phyloP scores from a whole-genome alignment of 92 coral and sea anemone genomes.

The Porites lobata region DNA sequence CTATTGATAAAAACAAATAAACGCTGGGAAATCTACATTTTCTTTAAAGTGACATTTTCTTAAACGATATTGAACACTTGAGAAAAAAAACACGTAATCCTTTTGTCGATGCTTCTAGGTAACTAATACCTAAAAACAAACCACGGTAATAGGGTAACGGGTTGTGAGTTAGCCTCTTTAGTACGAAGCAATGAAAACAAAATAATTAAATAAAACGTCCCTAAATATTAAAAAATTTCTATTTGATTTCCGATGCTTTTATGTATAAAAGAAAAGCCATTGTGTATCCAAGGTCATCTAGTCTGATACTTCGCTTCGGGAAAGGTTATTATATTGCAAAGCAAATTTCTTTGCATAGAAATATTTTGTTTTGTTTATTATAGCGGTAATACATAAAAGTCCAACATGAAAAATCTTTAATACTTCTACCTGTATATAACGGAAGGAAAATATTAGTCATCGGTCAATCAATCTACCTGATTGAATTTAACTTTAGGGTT shows the following conservation, averaged over 20 bases:
- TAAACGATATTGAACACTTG: neutral
- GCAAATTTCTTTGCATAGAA: neutral
- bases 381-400: neutral
- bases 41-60: neutral
- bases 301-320: neutral
- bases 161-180: neutral
- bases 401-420: neutral
- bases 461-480: neutral
- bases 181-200: neutral
- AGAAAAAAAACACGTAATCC: neutral
- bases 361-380: no score
- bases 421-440: neutral
- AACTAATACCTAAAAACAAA: neutral
- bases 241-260: neutral
- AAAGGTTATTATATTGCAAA: no score
- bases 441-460: neutral
- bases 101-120: neutral
- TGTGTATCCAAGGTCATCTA: neutral
- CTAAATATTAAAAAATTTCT: no score
- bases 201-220: no score
- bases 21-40: neutral
- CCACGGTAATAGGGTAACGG: no score
- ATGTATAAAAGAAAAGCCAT: neutral
- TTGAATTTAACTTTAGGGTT: no score
- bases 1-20: neutral